These are phyloP conservation scores for Cyclura pinguis DNA, from an alignment of 2,797 vertebrate genomes.

Conservation along the genomic window DNA sequence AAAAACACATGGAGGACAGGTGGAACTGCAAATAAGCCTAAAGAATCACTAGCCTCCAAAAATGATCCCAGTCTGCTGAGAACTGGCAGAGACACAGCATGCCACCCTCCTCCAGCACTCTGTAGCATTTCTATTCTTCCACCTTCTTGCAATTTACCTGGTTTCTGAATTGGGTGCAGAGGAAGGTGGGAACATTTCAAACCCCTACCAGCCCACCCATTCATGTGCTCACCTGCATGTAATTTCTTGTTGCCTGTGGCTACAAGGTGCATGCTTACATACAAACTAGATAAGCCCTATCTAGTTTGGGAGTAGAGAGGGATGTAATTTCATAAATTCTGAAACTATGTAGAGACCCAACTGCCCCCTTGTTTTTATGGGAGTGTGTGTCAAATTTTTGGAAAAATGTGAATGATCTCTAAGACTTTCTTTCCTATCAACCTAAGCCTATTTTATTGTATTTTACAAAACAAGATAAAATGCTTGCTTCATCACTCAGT, in stretches of 20 bases:
- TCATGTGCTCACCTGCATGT: neutral
- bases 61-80: neutral
- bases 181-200: neutral
- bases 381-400: too few relatives aligned
- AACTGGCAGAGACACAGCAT: neutral
- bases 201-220: neutral
- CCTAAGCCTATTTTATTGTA: too few relatives aligned
- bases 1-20: neutral
- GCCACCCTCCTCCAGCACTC: neutral
- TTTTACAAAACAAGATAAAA: too few relatives aligned
- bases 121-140: neutral
- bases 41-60: neutral
- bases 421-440: too few relatives aligned
- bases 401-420: too few relatives aligned
- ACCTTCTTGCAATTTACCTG: neutral
- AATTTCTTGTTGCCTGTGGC: neutral
- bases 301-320: neutral
- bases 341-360: too few relatives aligned
- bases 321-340: too few relatives aligned
- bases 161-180: neutral
- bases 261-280: neutral
- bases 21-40: neutral
- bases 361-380: too few relatives aligned
- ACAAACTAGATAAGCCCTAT: neutral
- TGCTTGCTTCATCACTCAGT: too few relatives aligned